Evolutionary conservation across 2,113 vertebrate species (phyloP), one percentile per base, ranked within the genome.

Genomic region (Dicrurus megarhynchus): DNA sequence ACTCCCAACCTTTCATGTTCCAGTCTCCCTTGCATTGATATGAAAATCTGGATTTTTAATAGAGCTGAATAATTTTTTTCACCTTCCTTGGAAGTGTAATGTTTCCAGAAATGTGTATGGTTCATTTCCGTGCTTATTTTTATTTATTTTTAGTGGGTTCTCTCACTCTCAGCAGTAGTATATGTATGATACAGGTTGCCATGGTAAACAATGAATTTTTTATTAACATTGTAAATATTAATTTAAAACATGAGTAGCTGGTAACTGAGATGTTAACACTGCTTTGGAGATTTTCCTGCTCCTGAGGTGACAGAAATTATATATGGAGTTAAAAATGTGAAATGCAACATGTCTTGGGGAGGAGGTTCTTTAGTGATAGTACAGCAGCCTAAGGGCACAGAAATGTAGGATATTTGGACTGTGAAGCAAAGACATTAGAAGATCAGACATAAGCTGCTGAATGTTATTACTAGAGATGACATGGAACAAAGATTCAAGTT

Each of bases 181-280:
- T 79, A 41, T 91, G 19, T 91, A 32, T 83, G 32, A 76, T 81
- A 32, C 57, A 75, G 56, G 87, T 95, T 90, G 50, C 87, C 82
- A 93, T 84, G 84, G 93, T 80, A 93, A 96, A 74, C 79, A 84
- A 86, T 87, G 79, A 93, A 53, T 90, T 86, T 92, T 95, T 95
- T 79, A 94, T 89, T 77, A 87, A n/a, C 46, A 35, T 85, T 41
- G 41, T 90, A 91, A 94, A 84, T 91, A 94, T 82, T 84, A 90
- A 93, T 87, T 78, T 90, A 84, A 90, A 89, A 89, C 50, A 77
- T 35, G 64, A 81, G 44, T 83, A 81, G 41, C 55, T 91, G 46
- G 26, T 74, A 81, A 85, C 63, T 68, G 71, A 85, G 68, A 92
- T 56, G 55, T 90, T 91, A 91, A 94, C 35, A 33, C 24, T 46